Conservation (phyloP, 35 echinoderm and acorn worm genomes). For the Chiridota heheva region DNA sequence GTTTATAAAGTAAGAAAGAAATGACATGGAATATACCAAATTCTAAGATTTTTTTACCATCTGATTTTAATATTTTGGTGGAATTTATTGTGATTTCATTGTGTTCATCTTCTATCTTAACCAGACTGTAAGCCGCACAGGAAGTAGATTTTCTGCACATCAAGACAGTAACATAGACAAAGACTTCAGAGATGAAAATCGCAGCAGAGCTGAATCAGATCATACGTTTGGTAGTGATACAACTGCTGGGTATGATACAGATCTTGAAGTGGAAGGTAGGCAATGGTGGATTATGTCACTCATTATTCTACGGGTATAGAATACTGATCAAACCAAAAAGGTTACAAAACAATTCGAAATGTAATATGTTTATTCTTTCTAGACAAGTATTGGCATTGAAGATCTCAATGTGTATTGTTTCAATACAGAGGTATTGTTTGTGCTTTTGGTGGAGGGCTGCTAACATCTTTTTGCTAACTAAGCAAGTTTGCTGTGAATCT, state of each 20-base stretch:
- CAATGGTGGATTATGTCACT: not conserved
- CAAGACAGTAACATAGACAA: conserved; percentile 64
- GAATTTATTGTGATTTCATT: not conserved
- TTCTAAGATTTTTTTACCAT: not conserved
- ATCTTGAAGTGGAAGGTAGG: conserved; percentile 93
- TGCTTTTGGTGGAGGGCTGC: too few species aligned
- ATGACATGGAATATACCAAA: not conserved
- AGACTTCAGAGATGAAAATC: conserved; percentile 41
- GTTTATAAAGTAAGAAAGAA: not conserved
- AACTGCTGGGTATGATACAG: conserved; percentile 80
- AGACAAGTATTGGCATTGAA: not conserved
- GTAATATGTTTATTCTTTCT: not conserved
- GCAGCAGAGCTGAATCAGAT: conserved; percentile 56
- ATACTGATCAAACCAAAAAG: not conserved
- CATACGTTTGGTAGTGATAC: conserved; percentile 67
- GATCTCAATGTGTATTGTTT: not conserved
- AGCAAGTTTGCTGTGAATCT: too few species aligned
- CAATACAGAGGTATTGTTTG: too few species aligned
- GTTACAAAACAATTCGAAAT: not conserved
- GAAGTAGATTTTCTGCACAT: conserved; percentile 57
- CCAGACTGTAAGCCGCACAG: too few species aligned
- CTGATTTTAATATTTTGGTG: not conserved
- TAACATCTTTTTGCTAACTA: not conserved
- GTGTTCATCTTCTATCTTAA: too few species aligned
- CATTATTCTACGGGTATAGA: not conserved